Conservation (phyloP, 2,888 invertebrate genomes). For the Ischnura elegans region DNA sequence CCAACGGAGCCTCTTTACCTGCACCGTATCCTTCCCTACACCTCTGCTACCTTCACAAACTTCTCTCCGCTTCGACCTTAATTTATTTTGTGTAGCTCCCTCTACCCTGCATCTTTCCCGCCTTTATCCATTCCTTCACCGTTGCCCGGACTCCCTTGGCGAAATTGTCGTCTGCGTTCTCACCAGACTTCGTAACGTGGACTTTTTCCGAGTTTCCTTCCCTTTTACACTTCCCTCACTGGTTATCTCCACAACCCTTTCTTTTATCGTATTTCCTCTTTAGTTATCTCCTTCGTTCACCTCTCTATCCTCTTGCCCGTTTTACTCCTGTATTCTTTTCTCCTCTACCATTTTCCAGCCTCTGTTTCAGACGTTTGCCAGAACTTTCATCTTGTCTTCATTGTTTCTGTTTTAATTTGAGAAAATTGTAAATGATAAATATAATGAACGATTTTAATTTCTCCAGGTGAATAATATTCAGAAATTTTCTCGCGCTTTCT, state of each 20-base stretch:
- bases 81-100: slow-evolving; percentile 51
- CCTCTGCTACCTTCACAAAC: slow-evolving; percentile 28
- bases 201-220: not conserved
- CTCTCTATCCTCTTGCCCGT: not conserved
- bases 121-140: not conserved
- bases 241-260: not conserved
- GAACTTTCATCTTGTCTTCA: not conserved
- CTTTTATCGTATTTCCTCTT: not conserved
- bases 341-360: too few species aligned
- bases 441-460: too few species aligned
- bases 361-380: too few species aligned
- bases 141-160: not conserved
- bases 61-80: slow-evolving; percentile 60
- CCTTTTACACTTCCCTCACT: not conserved
- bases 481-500: too few species aligned
- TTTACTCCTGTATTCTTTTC: not conserved
- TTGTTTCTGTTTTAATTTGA: too few species aligned
- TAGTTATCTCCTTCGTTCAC: not conserved
- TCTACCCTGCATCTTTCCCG: not conserved
- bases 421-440: too few species aligned
- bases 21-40: too few species aligned
- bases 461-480: too few species aligned
- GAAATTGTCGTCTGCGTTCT: slow-evolving; percentile 54
- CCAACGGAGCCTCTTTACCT: too few species aligned
- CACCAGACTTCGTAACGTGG: slow-evolving; percentile 20